Evolutionary conservation across 1,140 invertebrate species (phyloP).

Genomic region (Sitobion miscanthi): DNA sequence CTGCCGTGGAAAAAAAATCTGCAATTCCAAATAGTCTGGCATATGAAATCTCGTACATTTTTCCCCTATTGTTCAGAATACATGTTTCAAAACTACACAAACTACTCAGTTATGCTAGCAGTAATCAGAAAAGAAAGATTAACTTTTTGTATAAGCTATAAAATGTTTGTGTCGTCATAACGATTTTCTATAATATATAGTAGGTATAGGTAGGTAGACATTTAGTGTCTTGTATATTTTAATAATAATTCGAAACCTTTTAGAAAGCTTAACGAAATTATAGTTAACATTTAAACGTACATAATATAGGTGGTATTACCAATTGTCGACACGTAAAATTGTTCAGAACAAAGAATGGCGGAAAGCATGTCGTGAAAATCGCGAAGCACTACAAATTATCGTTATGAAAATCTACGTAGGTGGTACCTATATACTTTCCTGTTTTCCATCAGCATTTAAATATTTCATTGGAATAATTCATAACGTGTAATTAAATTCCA

Average conservation of each 20-base stretch:
- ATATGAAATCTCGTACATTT: conserved; percentile 43
- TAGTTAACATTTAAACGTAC: neutral
- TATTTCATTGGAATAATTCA: neutral
- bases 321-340: neutral
- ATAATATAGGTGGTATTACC: too few species aligned
- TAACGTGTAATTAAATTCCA: neutral
- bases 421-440: neutral
- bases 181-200: neutral
- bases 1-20: conserved; percentile 39
- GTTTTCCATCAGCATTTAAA: neutral
- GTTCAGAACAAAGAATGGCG: neutral
- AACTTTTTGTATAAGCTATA: conserved; percentile 1
- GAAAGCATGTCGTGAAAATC: neutral
- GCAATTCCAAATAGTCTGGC: conserved; percentile 49
- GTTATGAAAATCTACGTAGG: neutral
- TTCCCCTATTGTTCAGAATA: conserved; percentile 14
- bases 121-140: conserved; percentile 23
- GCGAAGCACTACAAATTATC: neutral
- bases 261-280: neutral
- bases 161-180: neutral
- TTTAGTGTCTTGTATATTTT: neutral
- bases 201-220: neutral
- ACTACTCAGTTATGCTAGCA: conserved; percentile 3
- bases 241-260: neutral
- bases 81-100: conserved; percentile 21